These are phyloP conservation scores for Therioaphis trifolii DNA, from an alignment of 2,888 invertebrate species.

Conservation along the genomic window DNA sequence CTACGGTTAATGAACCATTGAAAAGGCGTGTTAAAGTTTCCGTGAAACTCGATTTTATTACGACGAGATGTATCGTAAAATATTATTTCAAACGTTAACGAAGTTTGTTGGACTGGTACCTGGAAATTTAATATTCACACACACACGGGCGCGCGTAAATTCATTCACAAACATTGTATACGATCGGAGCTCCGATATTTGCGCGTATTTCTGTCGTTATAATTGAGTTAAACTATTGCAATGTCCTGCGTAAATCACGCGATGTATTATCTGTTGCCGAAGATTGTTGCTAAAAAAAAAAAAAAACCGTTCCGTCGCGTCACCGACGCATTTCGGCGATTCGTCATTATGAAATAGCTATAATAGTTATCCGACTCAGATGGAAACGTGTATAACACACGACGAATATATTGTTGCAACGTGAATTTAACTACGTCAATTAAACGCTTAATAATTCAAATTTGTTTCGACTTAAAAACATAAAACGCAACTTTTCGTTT, in stretches of 20 bases:
- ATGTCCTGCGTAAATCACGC: no score
- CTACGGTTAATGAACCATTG: neutral
- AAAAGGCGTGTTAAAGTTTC: neutral
- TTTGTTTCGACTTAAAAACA: neutral
- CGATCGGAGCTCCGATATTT: no score
- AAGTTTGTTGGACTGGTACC: neutral
- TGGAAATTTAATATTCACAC: neutral
- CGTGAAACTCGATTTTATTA: neutral
- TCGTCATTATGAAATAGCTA: no score
- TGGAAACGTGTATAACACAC: neutral
- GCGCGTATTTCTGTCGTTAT: no score
- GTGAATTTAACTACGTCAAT: neutral
- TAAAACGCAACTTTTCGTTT: neutral
- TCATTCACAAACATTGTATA: no score
- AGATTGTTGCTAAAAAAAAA: no score
- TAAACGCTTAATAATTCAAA: neutral
- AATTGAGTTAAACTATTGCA: no score
- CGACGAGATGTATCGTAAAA: neutral
- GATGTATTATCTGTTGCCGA: no score
- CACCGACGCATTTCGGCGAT: no score
- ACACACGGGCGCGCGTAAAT: neutral
- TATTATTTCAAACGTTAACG: neutral
- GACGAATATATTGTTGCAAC: neutral
- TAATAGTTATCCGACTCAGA: no score
- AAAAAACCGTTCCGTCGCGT: no score